These are phyloP conservation scores for Clinocottus analis DNA, from an alignment of 2,113 vertebrate species.

Conservation along the genomic window DNA sequence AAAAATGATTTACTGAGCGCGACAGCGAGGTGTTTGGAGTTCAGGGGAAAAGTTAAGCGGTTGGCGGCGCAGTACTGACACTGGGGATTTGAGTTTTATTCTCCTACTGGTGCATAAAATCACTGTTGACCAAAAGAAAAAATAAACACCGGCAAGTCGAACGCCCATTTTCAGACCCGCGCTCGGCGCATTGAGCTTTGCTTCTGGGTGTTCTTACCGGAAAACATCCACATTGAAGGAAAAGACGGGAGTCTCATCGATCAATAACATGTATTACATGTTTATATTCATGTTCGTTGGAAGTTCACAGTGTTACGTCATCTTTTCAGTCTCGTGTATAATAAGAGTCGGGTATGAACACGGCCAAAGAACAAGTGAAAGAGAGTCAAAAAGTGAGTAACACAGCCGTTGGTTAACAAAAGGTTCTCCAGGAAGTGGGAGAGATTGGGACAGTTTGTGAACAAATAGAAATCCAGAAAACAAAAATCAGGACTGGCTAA, in stretches of 20 bases:
- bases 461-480: too few relatives aligned
- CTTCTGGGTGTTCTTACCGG: not conserved
- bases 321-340: too few relatives aligned
- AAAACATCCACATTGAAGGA: not conserved
- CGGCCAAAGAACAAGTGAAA: too few relatives aligned
- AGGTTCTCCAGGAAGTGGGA: too few relatives aligned
- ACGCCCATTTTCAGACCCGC: not conserved
- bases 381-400: too few relatives aligned
- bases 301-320: too few relatives aligned
- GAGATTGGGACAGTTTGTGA: too few relatives aligned
- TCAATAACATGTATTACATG: conserved; percentile 27
- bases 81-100: conserved; percentile 20
- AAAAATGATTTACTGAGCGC: not conserved
- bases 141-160: conserved; percentile 1
- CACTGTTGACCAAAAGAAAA: not conserved
- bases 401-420: too few relatives aligned
- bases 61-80: not conserved
- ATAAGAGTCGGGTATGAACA: too few relatives aligned
- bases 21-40: not conserved
- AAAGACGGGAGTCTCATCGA: not conserved
- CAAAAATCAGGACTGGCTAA: too few relatives aligned
- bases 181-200: not conserved
- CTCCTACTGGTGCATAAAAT: conserved; percentile 21
- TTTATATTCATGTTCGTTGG: conserved; percentile 44
- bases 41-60: conserved; percentile 5